Percentiles rank a stretch among this genome's conserved stretches.
Conservation (phyloP, 2,113 vertebrate species). For the Uria lomvia region DNA sequence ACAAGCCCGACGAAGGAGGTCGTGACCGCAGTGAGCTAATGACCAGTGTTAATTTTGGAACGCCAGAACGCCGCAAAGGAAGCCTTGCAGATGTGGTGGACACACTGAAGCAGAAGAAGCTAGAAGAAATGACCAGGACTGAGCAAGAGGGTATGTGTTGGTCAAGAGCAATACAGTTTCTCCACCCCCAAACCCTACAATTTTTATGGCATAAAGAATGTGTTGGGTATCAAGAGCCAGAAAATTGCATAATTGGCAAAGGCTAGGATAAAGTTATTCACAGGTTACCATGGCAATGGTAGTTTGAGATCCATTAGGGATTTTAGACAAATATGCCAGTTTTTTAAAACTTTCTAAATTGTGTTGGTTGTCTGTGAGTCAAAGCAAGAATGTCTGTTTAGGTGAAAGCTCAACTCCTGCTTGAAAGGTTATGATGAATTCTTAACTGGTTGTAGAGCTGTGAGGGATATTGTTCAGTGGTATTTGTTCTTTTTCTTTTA, state of each 20-base stretch:
- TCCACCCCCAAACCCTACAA: neutral
- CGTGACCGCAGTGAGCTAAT: slow-evolving; percentile 94
- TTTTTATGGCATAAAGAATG: slow-evolving; percentile 8
- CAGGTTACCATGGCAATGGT: slow-evolving; percentile 60
- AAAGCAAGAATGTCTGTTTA: slow-evolving; percentile 31
- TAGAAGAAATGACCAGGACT: slow-evolving; percentile 99
- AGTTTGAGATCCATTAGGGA: slow-evolving; percentile 59
- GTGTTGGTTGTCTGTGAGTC: slow-evolving; percentile 30
- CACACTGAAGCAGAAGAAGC: slow-evolving; percentile 98
- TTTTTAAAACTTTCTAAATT: slow-evolving; percentile 51
- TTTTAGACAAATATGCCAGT: slow-evolving; percentile 48
- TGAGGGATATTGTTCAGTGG: neutral
- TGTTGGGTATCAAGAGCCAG: slow-evolving; percentile 30
- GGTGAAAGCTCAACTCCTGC: neutral
- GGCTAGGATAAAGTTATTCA: slow-evolving; percentile 57
- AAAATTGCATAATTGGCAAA: slow-evolving; percentile 59
- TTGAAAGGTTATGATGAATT: neutral
- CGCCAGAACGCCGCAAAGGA: slow-evolving; percentile 97
- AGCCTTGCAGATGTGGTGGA: slow-evolving; percentile 98
- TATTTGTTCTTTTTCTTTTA: neutral
- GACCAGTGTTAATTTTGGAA: slow-evolving; percentile 94
- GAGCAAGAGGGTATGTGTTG: slow-evolving; percentile 92
- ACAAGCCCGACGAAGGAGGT: slow-evolving; percentile 96
- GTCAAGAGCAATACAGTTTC: neutral
- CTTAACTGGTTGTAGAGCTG: neutral